Conservation (phyloP, 2,888 invertebrate species). For the Ischnura elegans region DNA sequence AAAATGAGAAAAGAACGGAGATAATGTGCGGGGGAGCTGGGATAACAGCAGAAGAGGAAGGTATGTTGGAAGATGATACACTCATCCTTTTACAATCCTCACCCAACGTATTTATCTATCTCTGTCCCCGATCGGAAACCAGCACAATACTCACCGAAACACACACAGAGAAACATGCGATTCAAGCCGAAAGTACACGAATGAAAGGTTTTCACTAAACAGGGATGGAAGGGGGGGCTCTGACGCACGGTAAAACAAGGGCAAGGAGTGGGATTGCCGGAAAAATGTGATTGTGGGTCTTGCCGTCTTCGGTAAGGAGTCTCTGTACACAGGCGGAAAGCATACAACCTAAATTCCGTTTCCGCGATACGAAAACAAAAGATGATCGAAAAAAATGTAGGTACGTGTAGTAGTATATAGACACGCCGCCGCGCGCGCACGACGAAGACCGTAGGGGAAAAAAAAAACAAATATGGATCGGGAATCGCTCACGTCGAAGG, state of each 20-base stretch:
- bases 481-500: slow-evolving; percentile 22
- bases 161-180: neutral
- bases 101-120: neutral
- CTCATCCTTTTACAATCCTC: neutral
- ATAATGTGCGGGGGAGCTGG: neutral
- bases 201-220: neutral
- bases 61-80: neutral
- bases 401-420: no score
- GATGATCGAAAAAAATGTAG: neutral
- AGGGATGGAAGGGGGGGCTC: neutral
- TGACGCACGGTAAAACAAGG: no score
- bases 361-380: neutral
- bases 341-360: neutral
- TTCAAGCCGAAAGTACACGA: neutral
- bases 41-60: neutral
- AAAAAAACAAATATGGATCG: neutral
- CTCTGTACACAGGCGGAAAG: neutral
- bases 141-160: neutral
- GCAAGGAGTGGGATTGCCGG: neutral
- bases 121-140: slow-evolving; percentile 6
- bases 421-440: no score
- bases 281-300: neutral
- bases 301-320: neutral
- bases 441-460: neutral
- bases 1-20: no score